These are phyloP conservation scores for Clarias fuscus DNA, from an alignment of 2,797 vertebrate genomes.

Conservation along the genomic window DNA sequence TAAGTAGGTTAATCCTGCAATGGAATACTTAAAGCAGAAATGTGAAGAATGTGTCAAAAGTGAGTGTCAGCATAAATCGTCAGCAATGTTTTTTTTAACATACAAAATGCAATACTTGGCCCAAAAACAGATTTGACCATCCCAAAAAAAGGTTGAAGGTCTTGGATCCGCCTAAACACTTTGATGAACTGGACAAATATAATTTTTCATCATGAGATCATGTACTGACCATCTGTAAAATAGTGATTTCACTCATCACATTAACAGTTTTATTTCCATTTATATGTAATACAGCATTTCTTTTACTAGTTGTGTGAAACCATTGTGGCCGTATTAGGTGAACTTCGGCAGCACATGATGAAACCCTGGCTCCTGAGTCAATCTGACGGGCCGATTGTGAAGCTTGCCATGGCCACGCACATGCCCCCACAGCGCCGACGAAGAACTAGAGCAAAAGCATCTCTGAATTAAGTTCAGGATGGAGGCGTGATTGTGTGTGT, in stretches of 20 bases:
- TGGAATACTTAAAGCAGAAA: not conserved
- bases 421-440: constrained; percentile 85
- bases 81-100: not conserved
- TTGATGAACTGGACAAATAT: not conserved
- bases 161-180: not conserved
- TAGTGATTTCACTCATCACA: not conserved
- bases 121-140: not conserved
- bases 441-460: constrained; percentile 98
- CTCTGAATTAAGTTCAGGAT: constrained; percentile 89
- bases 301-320: not conserved
- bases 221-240: not conserved
- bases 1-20: not conserved
- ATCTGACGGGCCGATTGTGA: not conserved
- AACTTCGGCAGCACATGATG: not conserved
- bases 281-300: constrained; percentile 1
- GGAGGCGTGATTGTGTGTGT: constrained; percentile 63
- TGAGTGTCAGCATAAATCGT: not conserved
- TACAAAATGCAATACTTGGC: not conserved
- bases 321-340: not conserved
- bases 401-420: constrained; percentile 63
- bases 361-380: not conserved
- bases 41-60: constrained; percentile 11
- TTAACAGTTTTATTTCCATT: not conserved
- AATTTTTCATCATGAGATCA: not conserved
- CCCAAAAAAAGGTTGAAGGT: not conserved